Evolutionary conservation across 2,888 invertebrate genomes (phyloP), one percentile per base, ranked within the genome.

Genomic region (Maniola hyperantus): DNA sequence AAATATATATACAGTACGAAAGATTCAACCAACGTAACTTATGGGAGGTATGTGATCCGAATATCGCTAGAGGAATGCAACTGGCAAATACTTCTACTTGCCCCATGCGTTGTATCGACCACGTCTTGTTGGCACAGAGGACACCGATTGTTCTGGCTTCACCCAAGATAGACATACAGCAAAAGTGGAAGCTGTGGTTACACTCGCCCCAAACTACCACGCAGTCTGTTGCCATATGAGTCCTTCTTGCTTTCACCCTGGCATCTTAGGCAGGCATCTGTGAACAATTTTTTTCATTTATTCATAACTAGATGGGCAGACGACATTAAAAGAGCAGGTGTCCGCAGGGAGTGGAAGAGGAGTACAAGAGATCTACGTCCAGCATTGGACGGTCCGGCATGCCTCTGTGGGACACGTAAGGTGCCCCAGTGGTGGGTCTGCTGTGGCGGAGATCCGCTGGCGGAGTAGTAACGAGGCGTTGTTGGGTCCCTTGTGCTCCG

Each of bases 121-220:
- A 99, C 83, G n/a, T 99, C 99, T 82, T 99, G 98, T 81, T 99
- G 99, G 84, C 99, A 99, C 18, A 99, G 94, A 0, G 99, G 99
- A 79, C 99, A 99, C 6, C 97, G 94, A 84, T 97, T 97, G 87
- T 99, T 99, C 90, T 99, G n/a, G 99, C 79, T 99, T 98, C 67
- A 99, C 98, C 99, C 99, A 99, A n/a, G 63, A 98, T 94, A 0
- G 98, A 97, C 98, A 99, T 99, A 91, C 99, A 99, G 91, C 99
- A 99, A 87, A 99, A 98, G 89, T 99, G 99, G 91, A 99, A 99
- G 64, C 98, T 98, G 88, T 99, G 99, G 89, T 99, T 99, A 91
- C 99, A 99, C 85, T 99, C 99, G 66, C 99, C 99, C 99, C 99
- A 99, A 50, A 99, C 99, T 20, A 99, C 99, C 64, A 98, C 99